Evolutionary conservation across 2,888 invertebrate genomes (phyloP).

Genomic region (Hirtodrosophila duncani): DNA sequence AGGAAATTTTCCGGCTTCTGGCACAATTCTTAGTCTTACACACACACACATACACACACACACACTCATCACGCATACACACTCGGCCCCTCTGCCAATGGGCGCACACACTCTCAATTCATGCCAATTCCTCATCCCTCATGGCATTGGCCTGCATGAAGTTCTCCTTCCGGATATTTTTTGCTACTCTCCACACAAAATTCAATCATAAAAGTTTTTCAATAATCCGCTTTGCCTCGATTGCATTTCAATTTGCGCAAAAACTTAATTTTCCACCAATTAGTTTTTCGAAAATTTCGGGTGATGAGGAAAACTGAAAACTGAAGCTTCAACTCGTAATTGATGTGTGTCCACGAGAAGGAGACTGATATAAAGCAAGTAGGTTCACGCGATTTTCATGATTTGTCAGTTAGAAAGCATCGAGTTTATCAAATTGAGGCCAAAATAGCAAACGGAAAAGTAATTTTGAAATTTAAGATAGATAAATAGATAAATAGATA

Average conservation of each 20-base stretch:
- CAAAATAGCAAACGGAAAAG: too few species aligned
- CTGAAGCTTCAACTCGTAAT: conserved; percentile 35
- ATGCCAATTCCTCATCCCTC: neutral
- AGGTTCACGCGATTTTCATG: too few species aligned
- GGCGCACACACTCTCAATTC: too few species aligned
- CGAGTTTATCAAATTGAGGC: too few species aligned
- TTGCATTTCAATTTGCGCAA: conserved; percentile 74
- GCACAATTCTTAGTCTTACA: conserved; percentile 21
- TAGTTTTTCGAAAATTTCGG: conserved; percentile 57
- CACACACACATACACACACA: conserved; percentile 16
- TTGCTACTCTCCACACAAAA: conserved; percentile 40
- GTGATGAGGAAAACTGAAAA: neutral
- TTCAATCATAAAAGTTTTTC: conserved; percentile 75
- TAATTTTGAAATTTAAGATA: too few species aligned
- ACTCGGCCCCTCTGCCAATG: conserved; percentile 15
- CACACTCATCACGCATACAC: conserved; percentile 1
- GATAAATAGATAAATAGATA: too few species aligned
- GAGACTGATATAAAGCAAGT: too few species aligned
- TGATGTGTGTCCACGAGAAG: conserved; percentile 43
- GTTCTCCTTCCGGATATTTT: too few species aligned
- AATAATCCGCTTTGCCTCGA: conserved; percentile 72
- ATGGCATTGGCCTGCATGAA: conserved; percentile 43
- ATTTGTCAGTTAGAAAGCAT: too few species aligned
- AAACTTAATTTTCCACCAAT: conserved; percentile 77
- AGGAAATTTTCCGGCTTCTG: conserved; percentile 13